Percentiles rank a stretch among this genome's conserved stretches.
phyloP scores from a whole-genome alignment of 2,113 vertebrate species.

The Microtus ochrogaster region DNA sequence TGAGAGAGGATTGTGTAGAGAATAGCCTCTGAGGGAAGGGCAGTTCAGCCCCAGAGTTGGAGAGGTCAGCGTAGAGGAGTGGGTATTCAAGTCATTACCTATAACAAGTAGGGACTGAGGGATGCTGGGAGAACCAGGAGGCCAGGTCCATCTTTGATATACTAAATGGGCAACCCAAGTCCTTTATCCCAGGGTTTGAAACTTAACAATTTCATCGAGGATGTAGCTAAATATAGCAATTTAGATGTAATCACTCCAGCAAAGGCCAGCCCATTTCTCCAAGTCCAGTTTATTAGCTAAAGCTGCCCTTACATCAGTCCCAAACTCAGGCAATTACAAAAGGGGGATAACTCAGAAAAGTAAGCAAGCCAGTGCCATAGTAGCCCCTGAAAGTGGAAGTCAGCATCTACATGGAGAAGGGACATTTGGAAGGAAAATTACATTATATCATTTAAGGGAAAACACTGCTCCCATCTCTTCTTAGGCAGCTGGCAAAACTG shows the following conservation, averaged over 20 bases:
- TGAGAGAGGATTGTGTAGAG: background rate
- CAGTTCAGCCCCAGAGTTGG: background rate
- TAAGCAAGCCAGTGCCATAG: background rate
- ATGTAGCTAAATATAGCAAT: background rate
- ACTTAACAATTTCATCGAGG: background rate
- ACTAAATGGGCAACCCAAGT: background rate
- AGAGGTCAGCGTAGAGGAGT: background rate
- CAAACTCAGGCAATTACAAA: background rate
- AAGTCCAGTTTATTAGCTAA: background rate
- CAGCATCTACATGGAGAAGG: background rate
- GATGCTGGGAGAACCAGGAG: background rate
- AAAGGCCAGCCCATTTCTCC: background rate
- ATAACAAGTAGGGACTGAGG: background rate
- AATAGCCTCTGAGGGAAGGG: background rate
- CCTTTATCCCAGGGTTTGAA: background rate
- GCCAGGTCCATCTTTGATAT: background rate
- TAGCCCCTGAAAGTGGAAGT: background rate
- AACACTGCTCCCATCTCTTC: background rate
- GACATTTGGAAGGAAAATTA: background rate
- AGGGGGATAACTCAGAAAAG: background rate
- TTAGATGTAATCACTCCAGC: too few relatives aligned
- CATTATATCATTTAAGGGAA: background rate
- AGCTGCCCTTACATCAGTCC: background rate
- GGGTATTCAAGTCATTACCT: background rate
- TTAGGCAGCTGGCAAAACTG: background rate